Percentiles rank a stretch among this genome's conserved stretches.
Evolutionary conservation across 2,113 vertebrate species (phyloP).

Genomic region (Xenopus borealis): DNA sequence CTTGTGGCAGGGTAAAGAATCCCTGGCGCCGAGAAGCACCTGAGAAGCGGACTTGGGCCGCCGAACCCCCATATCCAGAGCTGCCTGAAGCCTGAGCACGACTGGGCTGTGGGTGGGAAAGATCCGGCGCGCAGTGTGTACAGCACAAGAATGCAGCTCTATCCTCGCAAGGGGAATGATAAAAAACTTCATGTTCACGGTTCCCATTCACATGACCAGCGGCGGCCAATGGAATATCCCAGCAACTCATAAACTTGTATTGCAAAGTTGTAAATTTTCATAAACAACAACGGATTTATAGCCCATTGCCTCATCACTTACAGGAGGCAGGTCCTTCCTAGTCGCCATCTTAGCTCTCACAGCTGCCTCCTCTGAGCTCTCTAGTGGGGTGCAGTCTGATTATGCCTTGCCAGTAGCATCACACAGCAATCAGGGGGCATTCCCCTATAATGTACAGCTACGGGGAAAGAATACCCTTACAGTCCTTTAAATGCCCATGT

Average conservation of each 20-base stretch:
- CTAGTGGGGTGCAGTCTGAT: not conserved
- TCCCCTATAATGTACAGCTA: too few relatives aligned
- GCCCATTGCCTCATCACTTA: slow-evolving; percentile 81
- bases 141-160: slow-evolving; percentile 91
- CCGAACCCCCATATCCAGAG: slow-evolving; percentile 58
- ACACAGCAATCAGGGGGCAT: too few relatives aligned
- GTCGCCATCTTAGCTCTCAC: slow-evolving; percentile 92
- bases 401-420: not conserved
- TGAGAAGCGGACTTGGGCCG: slow-evolving; percentile 51
- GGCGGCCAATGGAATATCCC: slow-evolving; percentile 84
- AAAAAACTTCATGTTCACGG: slow-evolving; percentile 99
- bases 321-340: slow-evolving; percentile 83
- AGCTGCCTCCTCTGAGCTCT: slow-evolving; percentile 46
- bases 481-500: too few relatives aligned
- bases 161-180: slow-evolving; percentile 95
- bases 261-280: slow-evolving; percentile 99
- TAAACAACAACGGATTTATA: slow-evolving; percentile 99
- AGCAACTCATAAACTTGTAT: slow-evolving; percentile 95
- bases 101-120: slow-evolving; percentile 58
- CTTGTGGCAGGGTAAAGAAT: slow-evolving; percentile 63
- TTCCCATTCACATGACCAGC: slow-evolving; percentile 87
- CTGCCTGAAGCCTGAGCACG: slow-evolving; percentile 65
- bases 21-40: slow-evolving; percentile 57
- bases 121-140: slow-evolving; percentile 78
- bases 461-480: too few relatives aligned